These are phyloP conservation scores for Craseonycteris thonglongyai DNA, from an alignment of 2,113 vertebrate species.

Conservation along the genomic window DNA sequence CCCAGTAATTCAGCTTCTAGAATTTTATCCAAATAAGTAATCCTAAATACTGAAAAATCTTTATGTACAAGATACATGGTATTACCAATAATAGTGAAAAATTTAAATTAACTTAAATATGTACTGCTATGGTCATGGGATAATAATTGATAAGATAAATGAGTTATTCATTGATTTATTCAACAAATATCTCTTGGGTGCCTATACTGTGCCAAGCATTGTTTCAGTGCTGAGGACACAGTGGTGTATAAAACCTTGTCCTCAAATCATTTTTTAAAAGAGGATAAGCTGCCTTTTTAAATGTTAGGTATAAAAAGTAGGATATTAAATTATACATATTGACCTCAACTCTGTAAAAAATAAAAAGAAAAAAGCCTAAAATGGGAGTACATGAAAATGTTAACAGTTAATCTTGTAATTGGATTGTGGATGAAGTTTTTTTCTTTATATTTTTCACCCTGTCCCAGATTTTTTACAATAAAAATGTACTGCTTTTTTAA, in stretches of 20 bases:
- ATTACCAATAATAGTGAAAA: background rate
- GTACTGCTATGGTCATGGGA: background rate
- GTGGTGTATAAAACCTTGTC: background rate
- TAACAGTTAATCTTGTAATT: background rate
- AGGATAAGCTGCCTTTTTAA: background rate
- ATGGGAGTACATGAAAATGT: background rate
- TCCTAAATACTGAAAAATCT: background rate
- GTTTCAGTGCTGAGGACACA: background rate
- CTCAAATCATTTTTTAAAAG: slow-evolving; percentile 3
- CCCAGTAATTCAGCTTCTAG: background rate
- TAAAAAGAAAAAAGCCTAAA: background rate
- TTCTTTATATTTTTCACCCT: background rate
- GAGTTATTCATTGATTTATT: background rate
- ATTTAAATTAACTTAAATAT: background rate
- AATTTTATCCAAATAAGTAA: slow-evolving; percentile 19
- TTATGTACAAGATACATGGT: background rate
- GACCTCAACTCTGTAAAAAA: background rate
- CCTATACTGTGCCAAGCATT: background rate
- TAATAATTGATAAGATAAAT: background rate
- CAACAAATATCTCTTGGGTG: background rate
- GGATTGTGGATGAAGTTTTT: background rate
- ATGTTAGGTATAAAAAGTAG: background rate
- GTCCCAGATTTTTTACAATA: background rate
- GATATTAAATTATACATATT: background rate
- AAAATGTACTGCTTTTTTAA: background rate